These are phyloP conservation scores for Yasuhikotakia modesta DNA, from an alignment of 2,797 vertebrate genomes.

Conservation along the genomic window DNA sequence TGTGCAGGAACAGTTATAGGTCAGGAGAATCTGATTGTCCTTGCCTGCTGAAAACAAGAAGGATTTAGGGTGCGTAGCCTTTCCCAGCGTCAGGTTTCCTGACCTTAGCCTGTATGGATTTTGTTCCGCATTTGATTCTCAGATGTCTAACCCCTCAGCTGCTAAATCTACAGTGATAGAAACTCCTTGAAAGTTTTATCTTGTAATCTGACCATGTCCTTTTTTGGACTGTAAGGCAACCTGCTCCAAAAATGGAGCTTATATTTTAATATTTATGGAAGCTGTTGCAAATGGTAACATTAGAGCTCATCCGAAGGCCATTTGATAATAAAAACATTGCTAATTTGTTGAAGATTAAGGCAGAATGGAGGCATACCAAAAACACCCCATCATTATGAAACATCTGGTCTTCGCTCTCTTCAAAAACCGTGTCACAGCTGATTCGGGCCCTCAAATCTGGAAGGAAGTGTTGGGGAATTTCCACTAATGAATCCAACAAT, in stretches of 20 bases:
- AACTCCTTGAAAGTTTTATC: not conserved
- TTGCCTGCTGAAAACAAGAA: slow-evolving; percentile 42
- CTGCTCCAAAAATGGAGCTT: not conserved
- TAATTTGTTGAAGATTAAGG: slow-evolving; percentile 54
- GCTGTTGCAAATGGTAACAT: slow-evolving; percentile 22
- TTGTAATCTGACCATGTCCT: not conserved
- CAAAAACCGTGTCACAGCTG: slow-evolving; percentile 58
- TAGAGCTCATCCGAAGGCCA: slow-evolving; percentile 23
- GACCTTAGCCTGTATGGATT: slow-evolving; percentile 20
- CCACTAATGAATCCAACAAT: slow-evolving; percentile 60
- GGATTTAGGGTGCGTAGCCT: slow-evolving; percentile 42
- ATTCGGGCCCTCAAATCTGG: slow-evolving; percentile 58
- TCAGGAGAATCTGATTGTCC: slow-evolving; percentile 30
- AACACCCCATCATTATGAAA: slow-evolving; percentile 57
- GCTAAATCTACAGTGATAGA: slow-evolving; percentile 20
- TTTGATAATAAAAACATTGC: slow-evolving; percentile 37
- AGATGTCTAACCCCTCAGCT: not conserved
- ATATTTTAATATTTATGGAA: slow-evolving; percentile 6
- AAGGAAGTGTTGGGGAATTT: slow-evolving; percentile 57
- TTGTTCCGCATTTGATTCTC: slow-evolving; percentile 8
- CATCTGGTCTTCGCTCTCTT: slow-evolving; percentile 59
- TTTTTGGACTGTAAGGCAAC: slow-evolving; percentile 1
- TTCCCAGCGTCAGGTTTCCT: slow-evolving; percentile 11
- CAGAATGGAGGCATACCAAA: slow-evolving; percentile 48
- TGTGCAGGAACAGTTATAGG: slow-evolving; percentile 48